phyloP scores from a whole-genome alignment of 2,888 invertebrate genomes.

The Megalurothrips usitatus region DNA sequence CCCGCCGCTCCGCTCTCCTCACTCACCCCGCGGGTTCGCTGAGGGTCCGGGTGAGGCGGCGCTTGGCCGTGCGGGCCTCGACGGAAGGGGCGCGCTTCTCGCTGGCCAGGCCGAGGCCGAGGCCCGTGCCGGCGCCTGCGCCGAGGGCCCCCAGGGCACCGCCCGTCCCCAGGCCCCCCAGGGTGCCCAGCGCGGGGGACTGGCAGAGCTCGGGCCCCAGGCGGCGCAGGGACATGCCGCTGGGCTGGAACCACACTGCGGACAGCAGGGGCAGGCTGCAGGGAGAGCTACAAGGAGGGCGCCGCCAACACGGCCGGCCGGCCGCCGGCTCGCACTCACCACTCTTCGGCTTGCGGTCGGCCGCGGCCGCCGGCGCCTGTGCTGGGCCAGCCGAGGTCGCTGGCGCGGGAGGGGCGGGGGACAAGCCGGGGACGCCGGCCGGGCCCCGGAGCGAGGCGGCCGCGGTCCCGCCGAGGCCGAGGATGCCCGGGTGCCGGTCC shows the following conservation, averaged over 20 bases:
- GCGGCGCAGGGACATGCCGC: neutral
- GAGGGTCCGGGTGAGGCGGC: neutral
- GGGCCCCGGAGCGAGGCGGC: neutral
- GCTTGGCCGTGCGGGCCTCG: neutral
- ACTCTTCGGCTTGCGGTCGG: neutral
- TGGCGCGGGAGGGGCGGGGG: neutral
- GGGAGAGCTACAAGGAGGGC: no score
- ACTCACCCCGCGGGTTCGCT: neutral
- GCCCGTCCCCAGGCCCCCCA: neutral
- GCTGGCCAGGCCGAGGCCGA: slow-evolving; percentile 9
- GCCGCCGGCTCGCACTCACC: neutral
- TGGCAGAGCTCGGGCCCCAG: neutral
- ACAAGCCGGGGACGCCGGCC: neutral
- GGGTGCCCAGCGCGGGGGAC: neutral
- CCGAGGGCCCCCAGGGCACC: neutral
- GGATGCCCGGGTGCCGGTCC: neutral
- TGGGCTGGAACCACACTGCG: slow-evolving; percentile 20
- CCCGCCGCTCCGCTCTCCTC: neutral
- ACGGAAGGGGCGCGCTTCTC: slow-evolving; percentile 17
- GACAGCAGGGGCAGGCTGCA: neutral
- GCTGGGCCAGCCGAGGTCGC: neutral
- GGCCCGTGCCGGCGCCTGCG: neutral
- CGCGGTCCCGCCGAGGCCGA: neutral
- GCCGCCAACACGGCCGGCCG: no score
- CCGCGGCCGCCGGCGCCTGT: neutral